Percentiles rank a stretch among this genome's conserved stretches.
Conservation (phyloP, 1,140 invertebrate species). For the Diachasmimorpha longicaudata region DNA sequence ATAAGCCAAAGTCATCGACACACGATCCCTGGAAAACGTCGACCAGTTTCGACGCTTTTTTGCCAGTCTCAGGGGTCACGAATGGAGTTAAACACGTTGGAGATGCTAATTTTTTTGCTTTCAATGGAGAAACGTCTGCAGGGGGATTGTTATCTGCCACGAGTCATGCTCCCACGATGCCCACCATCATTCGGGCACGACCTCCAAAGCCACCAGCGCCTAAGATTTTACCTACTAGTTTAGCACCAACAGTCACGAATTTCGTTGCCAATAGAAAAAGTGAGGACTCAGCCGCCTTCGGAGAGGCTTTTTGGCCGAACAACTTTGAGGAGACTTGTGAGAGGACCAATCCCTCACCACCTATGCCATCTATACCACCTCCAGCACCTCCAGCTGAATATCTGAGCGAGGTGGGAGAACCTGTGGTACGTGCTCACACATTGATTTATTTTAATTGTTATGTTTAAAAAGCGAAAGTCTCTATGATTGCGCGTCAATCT, state of each 20-base stretch:
- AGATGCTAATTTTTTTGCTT: slow-evolving; percentile 49
- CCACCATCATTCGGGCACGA: slow-evolving; percentile 71
- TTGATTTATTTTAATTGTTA: no score
- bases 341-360: slow-evolving; percentile 66
- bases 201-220: slow-evolving; percentile 43
- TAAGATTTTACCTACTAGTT: slow-evolving; percentile 34
- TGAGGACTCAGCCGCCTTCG: not conserved
- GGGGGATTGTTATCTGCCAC: slow-evolving; percentile 25
- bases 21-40: slow-evolving; percentile 54
- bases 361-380: slow-evolving; percentile 78
- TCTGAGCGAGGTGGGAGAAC: slow-evolving; percentile 45
- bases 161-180: slow-evolving; percentile 52
- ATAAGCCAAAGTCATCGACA: slow-evolving; percentile 33
- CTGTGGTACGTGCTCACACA: slow-evolving; percentile 33
- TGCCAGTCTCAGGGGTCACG: slow-evolving; percentile 33
- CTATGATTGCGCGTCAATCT: no score
- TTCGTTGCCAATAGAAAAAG: not conserved
- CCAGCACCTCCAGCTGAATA: slow-evolving; percentile 71
- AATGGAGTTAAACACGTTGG: slow-evolving; percentile 40
- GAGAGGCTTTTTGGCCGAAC: slow-evolving; percentile 35
- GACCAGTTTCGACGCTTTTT: slow-evolving; percentile 50
- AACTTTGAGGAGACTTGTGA: slow-evolving; percentile 24
- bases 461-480: no score
- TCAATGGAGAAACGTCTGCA: slow-evolving; percentile 36
- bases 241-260: slow-evolving; percentile 32